Conservation (phyloP, 2,888 invertebrate genomes). For the Netelia melanura region DNA sequence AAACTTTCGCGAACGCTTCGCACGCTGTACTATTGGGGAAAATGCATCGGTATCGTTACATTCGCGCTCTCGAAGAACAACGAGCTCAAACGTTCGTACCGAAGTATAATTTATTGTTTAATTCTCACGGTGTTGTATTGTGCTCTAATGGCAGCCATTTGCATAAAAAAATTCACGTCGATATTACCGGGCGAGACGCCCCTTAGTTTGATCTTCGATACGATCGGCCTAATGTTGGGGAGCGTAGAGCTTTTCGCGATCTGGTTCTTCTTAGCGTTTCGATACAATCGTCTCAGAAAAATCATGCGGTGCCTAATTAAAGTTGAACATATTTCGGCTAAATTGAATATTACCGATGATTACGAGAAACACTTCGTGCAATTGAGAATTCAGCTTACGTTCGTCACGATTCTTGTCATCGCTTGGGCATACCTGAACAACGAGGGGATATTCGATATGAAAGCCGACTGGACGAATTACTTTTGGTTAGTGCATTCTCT, state of each 20-base stretch:
- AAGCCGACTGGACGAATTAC: not conserved
- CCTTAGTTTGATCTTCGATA: not conserved
- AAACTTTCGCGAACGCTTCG: not conserved
- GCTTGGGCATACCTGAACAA: not conserved
- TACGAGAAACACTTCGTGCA: not conserved
- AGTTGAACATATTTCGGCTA: not conserved
- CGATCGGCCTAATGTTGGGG: not conserved
- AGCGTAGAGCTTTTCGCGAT: not conserved
- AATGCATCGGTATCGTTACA: constrained; percentile 24
- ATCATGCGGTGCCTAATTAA: not conserved
- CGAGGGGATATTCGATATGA: no score
- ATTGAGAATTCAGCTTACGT: not conserved
- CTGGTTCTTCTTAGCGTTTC: not conserved
- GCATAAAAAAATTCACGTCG: not conserved
- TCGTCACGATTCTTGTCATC: not conserved
- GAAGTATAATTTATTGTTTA: no score
- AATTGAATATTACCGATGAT: not conserved
- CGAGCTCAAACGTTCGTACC: no score
- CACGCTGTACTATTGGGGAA: constrained; percentile 42
- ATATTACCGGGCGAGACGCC: constrained; percentile 5
- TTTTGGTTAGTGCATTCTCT: not conserved
- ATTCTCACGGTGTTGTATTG: no score
- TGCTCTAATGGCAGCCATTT: no score
- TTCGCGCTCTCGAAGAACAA: no score
- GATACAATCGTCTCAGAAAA: not conserved